Evolutionary conservation across 2,797 vertebrate genomes (phyloP), one percentile per base, ranked within the genome.

Genomic region (Propithecus deckenii): DNA sequence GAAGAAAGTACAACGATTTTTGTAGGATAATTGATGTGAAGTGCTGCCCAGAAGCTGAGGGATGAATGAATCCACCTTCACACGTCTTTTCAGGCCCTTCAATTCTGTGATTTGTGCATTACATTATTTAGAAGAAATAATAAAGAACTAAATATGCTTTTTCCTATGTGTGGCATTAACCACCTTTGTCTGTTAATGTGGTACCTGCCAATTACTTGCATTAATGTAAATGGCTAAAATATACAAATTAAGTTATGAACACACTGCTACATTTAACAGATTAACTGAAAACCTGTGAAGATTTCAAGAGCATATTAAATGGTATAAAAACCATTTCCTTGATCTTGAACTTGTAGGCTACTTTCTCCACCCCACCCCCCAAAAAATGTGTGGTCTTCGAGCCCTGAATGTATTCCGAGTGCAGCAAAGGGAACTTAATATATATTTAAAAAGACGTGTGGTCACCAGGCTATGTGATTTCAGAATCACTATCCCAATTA

Each of bases 141-240:
- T 96, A 96, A 97, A 94, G 89, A 95, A 88, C 92, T 94, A 97
- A 97, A 96, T 97, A 97, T 69, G 92, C 89, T 96, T 97, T 97
- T 95, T 97, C 90, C 65, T 80, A 43, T 88, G 52, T 18, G 2
- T 46, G 69, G 95, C 96, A 96, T 97, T 98, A 97, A 95, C 89
- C 93, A 96, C 94, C 80, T 98, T 95, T 96, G 95, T 97, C 94
- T 63, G 38, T 97, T 98, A 98, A 97, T 98, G 83, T 71, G 85
- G 80, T 94, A 63, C 93, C 96, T 98, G 92, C 98, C 98, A 97
- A 98, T 98, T 98, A 98, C 79, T 63, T 98, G 92, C 97, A 96
- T 97, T 97, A 96, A 98, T 95, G 97, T 87, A 74, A 92, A 97
- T 96, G 95, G 76, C 84, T 96, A 97, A 96, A 80, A 41, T 97